Base-by-base conservation (phyloP, 2,797 vertebrate species). In the Protosalanx chinensis region DNA sequence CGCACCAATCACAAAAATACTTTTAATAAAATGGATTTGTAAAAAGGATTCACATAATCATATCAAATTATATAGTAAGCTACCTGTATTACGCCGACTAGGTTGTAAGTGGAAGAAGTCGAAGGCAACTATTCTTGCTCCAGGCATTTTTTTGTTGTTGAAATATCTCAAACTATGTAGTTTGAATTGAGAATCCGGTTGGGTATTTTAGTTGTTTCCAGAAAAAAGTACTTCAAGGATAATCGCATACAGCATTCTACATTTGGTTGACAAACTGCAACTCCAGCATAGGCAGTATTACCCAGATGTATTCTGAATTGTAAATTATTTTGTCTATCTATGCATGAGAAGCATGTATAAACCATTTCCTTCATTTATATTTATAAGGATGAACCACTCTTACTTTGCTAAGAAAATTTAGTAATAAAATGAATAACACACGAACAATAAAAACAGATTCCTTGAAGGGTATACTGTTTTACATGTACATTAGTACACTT, bases 1-100 rank as follows among this genome's bases (percentile, higher is more conserved):
- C 81, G 81, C 87, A 90, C 86, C 83, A 18, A 71, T 88, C 87
- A 91, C 88, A 90, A 90, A 91, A 91, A 92, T 90, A 91, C 86
- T 80, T 85, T 84, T 83, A 70, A 87, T 84, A 75, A 86, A 87
- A 86, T 86, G 71, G 75, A 87, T 88, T 78, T 82, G 80, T 91
- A 90, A 81, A 92, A 92, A 92, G 76, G 60, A 88, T 79, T 86
- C 56, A 82, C 75, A 72, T 75, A 72, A 80, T 78, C 68, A 82
- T 82, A 87, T 83, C 69, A 71, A 86, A 91, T 70, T 53, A 86
- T 46, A 83, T 73, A 80, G 74, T 79, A 84, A 84, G 85, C 64
- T 76, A 67, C 51, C 8, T 71, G 46, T 75, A 63, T 56, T 27
- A 70, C 27, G 18, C 51, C 18, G 15, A 63, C 68, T 72, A 64